Evolutionary conservation across 2,797 vertebrate species (phyloP), one percentile per base, ranked within the genome.

Genomic region (Tympanoctomys barrerae): DNA sequence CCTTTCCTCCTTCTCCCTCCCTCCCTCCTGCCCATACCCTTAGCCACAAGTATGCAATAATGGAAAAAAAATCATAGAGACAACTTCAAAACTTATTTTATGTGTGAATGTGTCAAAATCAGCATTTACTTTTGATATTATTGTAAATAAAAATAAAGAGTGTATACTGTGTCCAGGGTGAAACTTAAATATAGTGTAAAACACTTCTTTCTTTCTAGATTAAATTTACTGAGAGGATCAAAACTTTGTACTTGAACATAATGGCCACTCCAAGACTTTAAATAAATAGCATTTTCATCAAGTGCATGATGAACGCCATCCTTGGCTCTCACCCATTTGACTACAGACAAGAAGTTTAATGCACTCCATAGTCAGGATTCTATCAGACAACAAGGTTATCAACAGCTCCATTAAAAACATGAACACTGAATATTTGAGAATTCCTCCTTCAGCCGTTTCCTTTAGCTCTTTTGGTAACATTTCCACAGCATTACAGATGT

Each of bases 201-300:
- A 92, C 83, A 84, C 94, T 93, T 96, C 94, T 91, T 92, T 93
- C 66, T 96, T 96, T 28, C 80, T 77, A 84, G 81, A 92, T 81
- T 90, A 96, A 97, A 93, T 90, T 96, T 95, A 75, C 19, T 66
- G 59, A 96, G 84, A 97, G 62, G 80, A 96, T 49, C 28, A 31
- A 96, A 96, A 97, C 86, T 97, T 95, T 87, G 85, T 91, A 96
- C 90, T 97, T 94, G 83, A 97, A 96, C 91, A 96, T 97, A 97
- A 98, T 97, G 80, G 94, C 86, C 88, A 97, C 96, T 98, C 86
- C 83, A 94, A 97, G 78, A 89, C 94, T 95, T 96, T 97, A 96
- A 97, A 97, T 87, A 95, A 93, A 86, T 8, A 96, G 64, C 90
- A 96, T 96, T 96, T 95, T 97, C 90, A 97, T 96, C 97, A 96